phyloP scores from a whole-genome alignment of 2,797 vertebrate genomes.

The Rhadinocentrus ornatus region DNA sequence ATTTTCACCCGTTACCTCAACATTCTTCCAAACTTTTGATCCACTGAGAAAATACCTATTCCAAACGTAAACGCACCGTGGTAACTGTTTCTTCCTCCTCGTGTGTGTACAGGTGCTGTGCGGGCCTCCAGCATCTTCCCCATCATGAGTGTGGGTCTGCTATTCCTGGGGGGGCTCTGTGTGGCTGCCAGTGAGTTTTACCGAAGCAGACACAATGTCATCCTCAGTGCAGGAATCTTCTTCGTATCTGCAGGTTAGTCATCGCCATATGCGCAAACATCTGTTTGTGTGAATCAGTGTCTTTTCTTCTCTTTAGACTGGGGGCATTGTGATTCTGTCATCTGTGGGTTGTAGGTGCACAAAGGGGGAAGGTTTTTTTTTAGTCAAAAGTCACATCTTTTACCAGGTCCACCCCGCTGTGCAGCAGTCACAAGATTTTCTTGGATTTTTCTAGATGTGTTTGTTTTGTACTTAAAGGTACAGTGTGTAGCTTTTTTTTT shows the following conservation, averaged over 20 bases:
- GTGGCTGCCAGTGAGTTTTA: slow-evolving; percentile 99
- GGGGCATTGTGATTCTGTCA: neutral
- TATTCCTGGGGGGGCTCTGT: slow-evolving; percentile 96
- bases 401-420: neutral
- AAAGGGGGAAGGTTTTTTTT: neutral
- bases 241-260: slow-evolving; percentile 94
- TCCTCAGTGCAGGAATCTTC: slow-evolving; percentile 97
- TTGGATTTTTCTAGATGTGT: neutral
- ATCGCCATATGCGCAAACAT: slow-evolving; percentile 8
- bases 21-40: neutral
- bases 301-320: neutral
- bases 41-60: neutral
- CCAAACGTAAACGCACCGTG: neutral
- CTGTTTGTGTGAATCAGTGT: slow-evolving; percentile 20
- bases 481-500: too few relatives aligned
- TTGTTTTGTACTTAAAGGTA: too few relatives aligned
- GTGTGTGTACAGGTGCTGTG: slow-evolving; percentile 87
- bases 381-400: neutral
- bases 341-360: neutral
- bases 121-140: slow-evolving; percentile 98
- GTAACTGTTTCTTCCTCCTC: slow-evolving; percentile 21
- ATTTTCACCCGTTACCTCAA: neutral
- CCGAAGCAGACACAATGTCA: slow-evolving; percentile 96
- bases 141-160: slow-evolving; percentile 96
- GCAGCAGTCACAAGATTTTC: neutral